A percentile compares a stretch with the other conserved stretches of the same genome.
phyloP scores from a whole-genome alignment of 2,113 vertebrate genomes.

The Ramphastos sulfuratus region DNA sequence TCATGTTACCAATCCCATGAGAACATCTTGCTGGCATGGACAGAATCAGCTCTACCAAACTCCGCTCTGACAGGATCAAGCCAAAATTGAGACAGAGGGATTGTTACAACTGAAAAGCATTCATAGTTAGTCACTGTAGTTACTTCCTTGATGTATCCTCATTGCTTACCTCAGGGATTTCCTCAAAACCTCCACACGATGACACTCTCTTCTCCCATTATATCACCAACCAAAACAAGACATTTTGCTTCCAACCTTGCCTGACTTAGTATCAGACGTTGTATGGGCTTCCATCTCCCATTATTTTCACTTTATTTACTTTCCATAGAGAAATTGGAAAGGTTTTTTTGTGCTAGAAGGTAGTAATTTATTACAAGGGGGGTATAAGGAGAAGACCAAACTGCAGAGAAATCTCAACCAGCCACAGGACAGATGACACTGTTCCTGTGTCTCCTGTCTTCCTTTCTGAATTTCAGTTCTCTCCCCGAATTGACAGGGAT shows the following conservation, averaged over 20 bases:
- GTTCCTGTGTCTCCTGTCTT: background rate
- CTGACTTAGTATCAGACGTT: background rate
- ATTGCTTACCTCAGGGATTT: background rate
- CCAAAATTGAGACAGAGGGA: background rate
- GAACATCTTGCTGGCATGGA: background rate
- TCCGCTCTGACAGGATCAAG: background rate
- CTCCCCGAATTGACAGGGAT: background rate
- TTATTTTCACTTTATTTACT: background rate
- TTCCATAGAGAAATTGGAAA: background rate
- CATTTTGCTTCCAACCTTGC: background rate
- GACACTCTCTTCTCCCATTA: background rate
- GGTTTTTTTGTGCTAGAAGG: background rate
- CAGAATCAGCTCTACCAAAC: background rate
- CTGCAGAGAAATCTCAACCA: background rate
- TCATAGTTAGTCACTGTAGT: background rate
- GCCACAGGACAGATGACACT: background rate
- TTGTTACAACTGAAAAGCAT: background rate
- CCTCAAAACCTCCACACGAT: rapidly evolving
- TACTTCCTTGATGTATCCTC: background rate
- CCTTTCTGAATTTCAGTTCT: background rate
- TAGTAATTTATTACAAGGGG: background rate
- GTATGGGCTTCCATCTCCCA: background rate
- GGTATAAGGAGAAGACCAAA: background rate
- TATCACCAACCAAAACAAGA: background rate
- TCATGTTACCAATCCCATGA: rapidly evolving